phyloP scores from a whole-genome alignment of 2,888 invertebrate genomes.

The Drosophila neutralis region DNA sequence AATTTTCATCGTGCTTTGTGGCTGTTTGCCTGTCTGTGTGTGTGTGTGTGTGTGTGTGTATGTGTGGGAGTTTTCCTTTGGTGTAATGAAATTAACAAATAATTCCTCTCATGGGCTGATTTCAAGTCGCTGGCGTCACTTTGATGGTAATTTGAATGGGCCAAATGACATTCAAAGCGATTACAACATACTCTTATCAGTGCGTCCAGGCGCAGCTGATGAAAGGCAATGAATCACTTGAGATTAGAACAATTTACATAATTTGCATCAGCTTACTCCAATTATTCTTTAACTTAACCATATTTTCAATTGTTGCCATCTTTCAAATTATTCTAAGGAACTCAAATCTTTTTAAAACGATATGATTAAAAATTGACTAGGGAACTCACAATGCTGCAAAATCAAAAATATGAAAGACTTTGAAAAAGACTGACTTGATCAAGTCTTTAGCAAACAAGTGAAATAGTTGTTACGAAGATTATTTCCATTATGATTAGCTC shows the following conservation, averaged over 20 bases:
- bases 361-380: not conserved
- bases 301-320: not conserved
- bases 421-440: not conserved
- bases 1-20: slow-evolving; percentile 67
- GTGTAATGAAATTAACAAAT: slow-evolving; percentile 79
- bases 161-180: slow-evolving; percentile 67
- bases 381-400: not conserved
- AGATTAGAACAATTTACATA: slow-evolving; percentile 28
- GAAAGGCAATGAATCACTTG: slow-evolving; percentile 46
- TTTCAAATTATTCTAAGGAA: not conserved
- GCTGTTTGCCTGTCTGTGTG: slow-evolving; percentile 24
- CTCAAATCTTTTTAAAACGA: not conserved
- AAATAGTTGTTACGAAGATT: not conserved
- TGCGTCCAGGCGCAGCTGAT: slow-evolving; percentile 42
- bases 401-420: not conserved
- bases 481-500: not conserved
- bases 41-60: slow-evolving; percentile 13
- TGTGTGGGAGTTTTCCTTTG: slow-evolving; percentile 26
- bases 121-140: slow-evolving; percentile 56
- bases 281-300: not conserved
- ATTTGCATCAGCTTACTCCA: not conserved
- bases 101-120: slow-evolving; percentile 60
- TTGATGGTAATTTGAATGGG: slow-evolving; percentile 77
- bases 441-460: not conserved
- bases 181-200: slow-evolving; percentile 72